A percentile compares a stretch with the other conserved stretches of the same genome.
Evolutionary conservation across 2,113 vertebrate genomes (phyloP).

Genomic region (Serilophus lunatus): DNA sequence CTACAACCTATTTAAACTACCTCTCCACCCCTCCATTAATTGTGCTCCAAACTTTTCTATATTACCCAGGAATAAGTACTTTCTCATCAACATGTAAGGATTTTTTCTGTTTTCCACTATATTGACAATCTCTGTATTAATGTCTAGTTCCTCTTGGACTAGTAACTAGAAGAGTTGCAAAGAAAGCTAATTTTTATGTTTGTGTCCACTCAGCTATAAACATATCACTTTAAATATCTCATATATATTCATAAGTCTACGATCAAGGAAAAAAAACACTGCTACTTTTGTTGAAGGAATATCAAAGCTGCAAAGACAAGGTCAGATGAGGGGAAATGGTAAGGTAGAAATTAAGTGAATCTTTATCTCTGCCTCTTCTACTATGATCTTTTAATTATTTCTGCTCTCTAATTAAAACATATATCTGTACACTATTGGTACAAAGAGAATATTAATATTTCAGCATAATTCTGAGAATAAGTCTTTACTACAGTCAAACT

Average conservation of each 20-base stretch:
- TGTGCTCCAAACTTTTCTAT: neutral
- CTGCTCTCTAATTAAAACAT: neutral
- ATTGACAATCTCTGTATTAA: neutral
- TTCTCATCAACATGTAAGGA: neutral
- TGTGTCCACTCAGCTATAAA: neutral
- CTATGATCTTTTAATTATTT: neutral
- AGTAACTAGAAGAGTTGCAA: neutral
- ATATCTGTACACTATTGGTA: neutral
- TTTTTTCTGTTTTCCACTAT: neutral
- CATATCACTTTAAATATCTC: neutral
- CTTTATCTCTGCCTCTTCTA: neutral
- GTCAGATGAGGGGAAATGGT: neutral
- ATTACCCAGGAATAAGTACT: neutral
- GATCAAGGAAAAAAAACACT: neutral
- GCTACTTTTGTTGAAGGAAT: neutral
- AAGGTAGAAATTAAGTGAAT: neutral
- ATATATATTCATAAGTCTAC: neutral
- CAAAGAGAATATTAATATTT: neutral
- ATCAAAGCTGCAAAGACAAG: neutral
- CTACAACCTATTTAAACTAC: neutral
- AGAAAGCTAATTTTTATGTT: neutral
- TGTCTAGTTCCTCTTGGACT: neutral
- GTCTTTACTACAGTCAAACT: neutral
- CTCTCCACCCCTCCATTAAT: neutral
- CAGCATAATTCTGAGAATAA: neutral